Evolutionary conservation across 2,888 invertebrate genomes (phyloP).

Genomic region (Rotaria sp.): DNA sequence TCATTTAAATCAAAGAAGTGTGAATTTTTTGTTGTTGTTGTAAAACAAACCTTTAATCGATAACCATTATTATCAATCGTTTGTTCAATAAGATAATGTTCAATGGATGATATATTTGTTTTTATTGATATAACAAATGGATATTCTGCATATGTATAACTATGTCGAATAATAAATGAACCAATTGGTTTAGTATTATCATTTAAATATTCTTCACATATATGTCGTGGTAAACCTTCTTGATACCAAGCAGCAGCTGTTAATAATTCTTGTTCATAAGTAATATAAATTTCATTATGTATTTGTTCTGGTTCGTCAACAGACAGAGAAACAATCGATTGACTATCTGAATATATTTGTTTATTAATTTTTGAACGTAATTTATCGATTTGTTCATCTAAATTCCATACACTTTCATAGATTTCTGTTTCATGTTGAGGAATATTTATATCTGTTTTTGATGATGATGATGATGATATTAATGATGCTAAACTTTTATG

Average conservation of each 20-base stretch:
- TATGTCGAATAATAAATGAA: constrained; percentile 7
- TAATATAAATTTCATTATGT: background rate
- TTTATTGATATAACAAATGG: background rate
- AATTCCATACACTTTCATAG: constrained; percentile 24
- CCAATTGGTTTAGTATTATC: background rate
- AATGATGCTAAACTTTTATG: constrained; percentile 4
- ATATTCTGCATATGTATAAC: background rate
- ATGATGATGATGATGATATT: background rate
- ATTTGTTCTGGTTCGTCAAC: background rate
- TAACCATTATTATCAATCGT: background rate
- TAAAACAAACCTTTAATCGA: background rate
- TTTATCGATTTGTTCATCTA: constrained; percentile 25
- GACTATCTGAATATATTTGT: background rate
- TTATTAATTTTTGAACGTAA: background rate
- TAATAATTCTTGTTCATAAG: background rate
- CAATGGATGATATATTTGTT: background rate
- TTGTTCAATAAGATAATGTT: constrained; percentile 24
- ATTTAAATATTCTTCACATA: constrained; percentile 26
- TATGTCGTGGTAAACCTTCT: constrained; percentile 7
- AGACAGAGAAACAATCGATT: background rate
- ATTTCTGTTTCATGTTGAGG: background rate
- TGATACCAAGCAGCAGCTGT: background rate
- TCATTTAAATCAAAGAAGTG: background rate
- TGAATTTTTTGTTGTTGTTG: background rate
- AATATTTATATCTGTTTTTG: background rate